phyloP scores from a whole-genome alignment of 2,888 invertebrate genomes.

The Tiphia femorata region DNA sequence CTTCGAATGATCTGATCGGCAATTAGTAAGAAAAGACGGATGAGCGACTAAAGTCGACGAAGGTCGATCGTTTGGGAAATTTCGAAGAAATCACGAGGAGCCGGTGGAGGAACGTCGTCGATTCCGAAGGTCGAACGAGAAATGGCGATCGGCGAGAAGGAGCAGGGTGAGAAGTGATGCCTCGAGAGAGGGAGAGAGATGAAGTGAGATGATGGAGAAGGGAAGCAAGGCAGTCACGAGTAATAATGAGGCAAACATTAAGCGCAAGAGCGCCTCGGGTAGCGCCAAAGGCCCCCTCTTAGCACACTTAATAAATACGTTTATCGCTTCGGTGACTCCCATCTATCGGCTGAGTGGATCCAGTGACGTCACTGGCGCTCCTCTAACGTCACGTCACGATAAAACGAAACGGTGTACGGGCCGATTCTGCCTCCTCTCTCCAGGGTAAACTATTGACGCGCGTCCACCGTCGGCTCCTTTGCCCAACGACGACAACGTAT shows the following conservation, averaged over 20 bases:
- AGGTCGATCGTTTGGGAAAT: no score
- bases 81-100: no score
- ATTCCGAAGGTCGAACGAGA: no score
- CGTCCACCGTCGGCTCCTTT: no score
- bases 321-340: conserved; percentile 56
- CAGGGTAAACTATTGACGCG: conserved; percentile 18
- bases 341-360: conserved; percentile 58
- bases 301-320: conserved; percentile 60
- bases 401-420: conserved; percentile 52
- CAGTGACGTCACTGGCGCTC: conserved; percentile 60
- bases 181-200: neutral
- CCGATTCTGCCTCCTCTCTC: no score
- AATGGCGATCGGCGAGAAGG: no score
- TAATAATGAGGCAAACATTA: conserved; percentile 46
- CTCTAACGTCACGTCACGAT: conserved; percentile 55
- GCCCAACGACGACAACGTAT: no score
- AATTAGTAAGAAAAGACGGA: no score
- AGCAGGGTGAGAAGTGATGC: no score
- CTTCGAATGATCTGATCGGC: no score
- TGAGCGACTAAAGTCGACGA: no score
- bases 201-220: conserved; percentile 11
- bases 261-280: conserved; percentile 50
- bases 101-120: no score
- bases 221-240: conserved; percentile 26
- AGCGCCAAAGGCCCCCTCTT: conserved; percentile 49